These are phyloP conservation scores for Cephalotes varians DNA, from an alignment of 2,888 invertebrate genomes.

Conservation along the genomic window DNA sequence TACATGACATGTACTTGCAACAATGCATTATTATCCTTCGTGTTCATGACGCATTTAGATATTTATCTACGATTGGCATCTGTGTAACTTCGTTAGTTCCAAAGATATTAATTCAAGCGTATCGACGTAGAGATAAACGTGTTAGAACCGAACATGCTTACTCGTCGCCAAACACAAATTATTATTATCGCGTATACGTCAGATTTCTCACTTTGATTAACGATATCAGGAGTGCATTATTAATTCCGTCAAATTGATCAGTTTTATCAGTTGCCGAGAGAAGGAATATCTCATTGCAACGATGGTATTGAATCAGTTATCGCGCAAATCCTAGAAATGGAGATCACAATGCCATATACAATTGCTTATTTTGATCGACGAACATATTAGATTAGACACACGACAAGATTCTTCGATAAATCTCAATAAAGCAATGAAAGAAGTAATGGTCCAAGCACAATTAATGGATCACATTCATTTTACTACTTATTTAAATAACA, in stretches of 20 bases:
- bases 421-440: not conserved
- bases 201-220: constrained; percentile 7
- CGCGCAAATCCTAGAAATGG: not conserved
- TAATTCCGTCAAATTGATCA: constrained; percentile 31
- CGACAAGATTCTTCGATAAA: not conserved
- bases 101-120: not conserved
- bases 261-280: constrained; percentile 9
- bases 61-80: not conserved
- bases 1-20: not conserved
- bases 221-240: not conserved
- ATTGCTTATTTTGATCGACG: constrained; percentile 10
- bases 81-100: constrained; percentile 23
- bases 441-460: not conserved
- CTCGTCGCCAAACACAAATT: not conserved
- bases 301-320: constrained; percentile 5
- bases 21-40: not conserved
- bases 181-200: not conserved
- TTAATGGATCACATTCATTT: not conserved
- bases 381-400: not conserved
- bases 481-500: not conserved
- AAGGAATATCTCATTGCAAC: not conserved
- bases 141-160: not conserved
- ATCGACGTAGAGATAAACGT: not conserved
- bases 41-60: constrained; percentile 4
- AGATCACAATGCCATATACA: not conserved